phyloP scores from a whole-genome alignment of 2,113 vertebrate species.

The Nerophis ophidion region DNA sequence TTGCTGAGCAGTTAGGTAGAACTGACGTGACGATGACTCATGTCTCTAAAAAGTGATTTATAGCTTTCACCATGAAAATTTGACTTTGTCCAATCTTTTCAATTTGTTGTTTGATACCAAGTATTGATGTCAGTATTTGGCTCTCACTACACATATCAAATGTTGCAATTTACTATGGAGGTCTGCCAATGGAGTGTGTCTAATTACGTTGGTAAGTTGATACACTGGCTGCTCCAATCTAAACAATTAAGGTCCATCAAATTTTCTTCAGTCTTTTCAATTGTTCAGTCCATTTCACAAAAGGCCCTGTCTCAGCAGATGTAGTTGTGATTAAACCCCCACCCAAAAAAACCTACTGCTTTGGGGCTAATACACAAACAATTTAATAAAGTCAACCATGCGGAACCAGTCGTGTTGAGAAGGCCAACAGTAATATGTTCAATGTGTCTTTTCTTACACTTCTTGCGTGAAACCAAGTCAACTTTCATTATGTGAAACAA shows the following conservation, averaged over 20 bases:
- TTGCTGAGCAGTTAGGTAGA: too few relatives aligned
- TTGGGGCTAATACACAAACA: slow-evolving; percentile 10
- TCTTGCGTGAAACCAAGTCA: slow-evolving; percentile 28
- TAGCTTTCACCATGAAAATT: too few relatives aligned
- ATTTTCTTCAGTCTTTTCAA: slow-evolving; percentile 11
- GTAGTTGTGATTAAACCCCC: neutral
- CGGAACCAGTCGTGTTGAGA: neutral
- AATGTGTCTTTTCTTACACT: slow-evolving; percentile 9
- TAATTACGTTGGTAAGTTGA: neutral
- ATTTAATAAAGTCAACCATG: neutral
- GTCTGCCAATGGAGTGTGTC: too few relatives aligned
- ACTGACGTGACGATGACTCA: too few relatives aligned
- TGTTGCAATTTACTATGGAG: too few relatives aligned
- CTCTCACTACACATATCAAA: too few relatives aligned
- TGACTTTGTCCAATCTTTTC: too few relatives aligned
- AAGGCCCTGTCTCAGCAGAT: neutral
- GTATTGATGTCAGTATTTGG: too few relatives aligned
- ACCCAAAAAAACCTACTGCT: neutral
- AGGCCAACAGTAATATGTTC: slow-evolving; percentile 2
- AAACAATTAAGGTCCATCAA: slow-evolving; percentile 9
- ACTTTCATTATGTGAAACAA: slow-evolving; percentile 44
- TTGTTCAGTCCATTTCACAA: slow-evolving; percentile 11
- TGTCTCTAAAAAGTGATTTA: too few relatives aligned
- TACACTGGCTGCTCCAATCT: slow-evolving; percentile 13
- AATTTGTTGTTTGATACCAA: too few relatives aligned